Conservation (phyloP, 2,888 invertebrate species). For the Phaedon cochleariae region DNA sequence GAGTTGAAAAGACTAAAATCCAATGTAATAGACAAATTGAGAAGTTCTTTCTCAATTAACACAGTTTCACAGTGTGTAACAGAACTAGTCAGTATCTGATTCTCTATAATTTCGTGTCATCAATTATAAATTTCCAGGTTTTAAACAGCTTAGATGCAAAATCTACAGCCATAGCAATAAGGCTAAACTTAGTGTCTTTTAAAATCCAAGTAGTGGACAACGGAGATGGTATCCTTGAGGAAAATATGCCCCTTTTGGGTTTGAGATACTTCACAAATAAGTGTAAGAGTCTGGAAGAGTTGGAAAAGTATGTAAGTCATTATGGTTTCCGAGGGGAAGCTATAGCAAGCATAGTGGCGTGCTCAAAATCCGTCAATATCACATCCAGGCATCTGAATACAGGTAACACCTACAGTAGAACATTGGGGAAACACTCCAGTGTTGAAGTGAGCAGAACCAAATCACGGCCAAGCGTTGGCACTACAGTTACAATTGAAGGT, state of each 20-base stretch:
- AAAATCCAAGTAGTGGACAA: constrained; percentile 81
- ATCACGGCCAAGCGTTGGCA: constrained; percentile 72
- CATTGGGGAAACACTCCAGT: constrained; percentile 57
- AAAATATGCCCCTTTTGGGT: constrained; percentile 69
- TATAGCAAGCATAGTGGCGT: constrained; percentile 67
- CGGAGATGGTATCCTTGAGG: constrained; percentile 71
- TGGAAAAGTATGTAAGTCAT: constrained; percentile 64
- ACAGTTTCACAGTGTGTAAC: constrained; percentile 68
- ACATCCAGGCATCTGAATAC: constrained; percentile 64
- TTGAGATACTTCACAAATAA: constrained; percentile 73
- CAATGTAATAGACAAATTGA: constrained; percentile 65
- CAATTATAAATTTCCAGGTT: constrained; percentile 64
- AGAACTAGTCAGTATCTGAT: constrained; percentile 68
- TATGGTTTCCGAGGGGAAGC: constrained; percentile 78
- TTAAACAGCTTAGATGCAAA: constrained; percentile 76
- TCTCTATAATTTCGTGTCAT: not conserved
- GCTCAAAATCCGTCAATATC: constrained; percentile 69
- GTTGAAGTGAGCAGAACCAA: constrained; percentile 51
- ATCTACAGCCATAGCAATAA: constrained; percentile 74
- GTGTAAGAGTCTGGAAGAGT: constrained; percentile 64
- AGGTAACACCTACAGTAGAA: constrained; percentile 67
- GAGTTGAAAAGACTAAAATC: constrained; percentile 52
- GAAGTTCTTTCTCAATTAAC: constrained; percentile 68
- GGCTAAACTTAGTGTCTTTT: constrained; percentile 69
- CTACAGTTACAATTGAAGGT: constrained; percentile 75